A percentile compares a stretch with the other conserved stretches of the same genome.
These are phyloP conservation scores for Tangachromis dhanisi DNA, from an alignment of 2,113 vertebrate genomes.

Conservation along the genomic window DNA sequence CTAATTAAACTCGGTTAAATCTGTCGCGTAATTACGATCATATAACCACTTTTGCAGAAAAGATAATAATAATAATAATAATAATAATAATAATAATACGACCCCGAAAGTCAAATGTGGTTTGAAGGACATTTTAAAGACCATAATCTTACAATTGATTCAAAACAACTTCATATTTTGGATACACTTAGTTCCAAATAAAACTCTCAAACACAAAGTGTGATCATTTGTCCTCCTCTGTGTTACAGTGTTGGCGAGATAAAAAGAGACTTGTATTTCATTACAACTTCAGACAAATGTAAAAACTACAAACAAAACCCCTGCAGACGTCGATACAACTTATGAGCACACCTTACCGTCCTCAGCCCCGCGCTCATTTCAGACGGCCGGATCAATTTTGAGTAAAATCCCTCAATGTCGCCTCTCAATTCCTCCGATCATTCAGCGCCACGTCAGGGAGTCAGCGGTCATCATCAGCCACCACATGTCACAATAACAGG, in stretches of 20 bases:
- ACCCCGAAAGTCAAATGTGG: neutral
- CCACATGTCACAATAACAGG: neutral
- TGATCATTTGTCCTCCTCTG: neutral
- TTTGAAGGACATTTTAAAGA: neutral
- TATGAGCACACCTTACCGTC: conserved; percentile 34
- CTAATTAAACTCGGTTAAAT: neutral
- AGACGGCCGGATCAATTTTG: neutral
- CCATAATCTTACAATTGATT: neutral
- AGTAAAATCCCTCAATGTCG: neutral
- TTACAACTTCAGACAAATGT: neutral
- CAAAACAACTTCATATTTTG: neutral
- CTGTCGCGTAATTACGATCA: neutral
- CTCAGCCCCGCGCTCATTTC: neutral
- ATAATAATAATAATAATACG: neutral
- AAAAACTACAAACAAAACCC: neutral
- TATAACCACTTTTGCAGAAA: neutral
- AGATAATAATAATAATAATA: neutral
- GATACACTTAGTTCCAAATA: neutral
- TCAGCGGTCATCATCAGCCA: neutral
- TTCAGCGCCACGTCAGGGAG: neutral
- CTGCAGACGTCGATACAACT: conserved; percentile 10
- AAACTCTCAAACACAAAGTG: neutral
- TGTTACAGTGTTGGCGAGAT: neutral
- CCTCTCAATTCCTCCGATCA: neutral
- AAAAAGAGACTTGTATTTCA: neutral